These are phyloP conservation scores for Serranus cabrilla DNA, from an alignment of 2,797 vertebrate genomes.

Conservation along the genomic window DNA sequence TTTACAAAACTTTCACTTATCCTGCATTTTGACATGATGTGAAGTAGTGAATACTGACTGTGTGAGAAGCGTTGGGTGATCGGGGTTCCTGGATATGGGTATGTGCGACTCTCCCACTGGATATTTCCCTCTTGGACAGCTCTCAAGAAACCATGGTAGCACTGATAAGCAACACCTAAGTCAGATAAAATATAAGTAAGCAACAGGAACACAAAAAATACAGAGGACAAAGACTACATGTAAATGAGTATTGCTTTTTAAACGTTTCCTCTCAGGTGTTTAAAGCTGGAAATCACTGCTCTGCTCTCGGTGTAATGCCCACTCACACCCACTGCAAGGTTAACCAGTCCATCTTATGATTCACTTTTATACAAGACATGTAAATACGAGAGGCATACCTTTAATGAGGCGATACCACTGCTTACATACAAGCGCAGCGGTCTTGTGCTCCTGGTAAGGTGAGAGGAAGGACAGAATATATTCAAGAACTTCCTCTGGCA, in stretches of 20 bases:
- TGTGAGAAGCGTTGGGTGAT: conserved; percentile 99
- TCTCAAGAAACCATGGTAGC: conserved; percentile 98
- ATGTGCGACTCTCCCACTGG: conserved; percentile 99
- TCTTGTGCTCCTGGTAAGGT: conserved; percentile 99
- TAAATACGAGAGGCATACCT: conserved; percentile 82
- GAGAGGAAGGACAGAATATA: conserved; percentile 98
- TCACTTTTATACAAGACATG: conserved; percentile 4
- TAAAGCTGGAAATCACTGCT: neutral
- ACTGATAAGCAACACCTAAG: conserved; percentile 97
- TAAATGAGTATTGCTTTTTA: neutral
- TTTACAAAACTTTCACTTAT: too few relatives aligned
- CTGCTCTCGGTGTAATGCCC: neutral
- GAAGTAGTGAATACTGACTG: conserved; percentile 87
- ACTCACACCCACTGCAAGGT: conserved; percentile 4
- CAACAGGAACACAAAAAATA: neutral
- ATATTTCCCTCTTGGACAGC: conserved; percentile 98
- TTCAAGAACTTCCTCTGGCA: conserved; percentile 97
- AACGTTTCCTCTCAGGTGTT: neutral
- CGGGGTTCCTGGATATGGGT: conserved; percentile 99
- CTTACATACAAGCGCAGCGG: conserved; percentile 96
- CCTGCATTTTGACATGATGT: neutral
- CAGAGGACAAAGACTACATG: neutral
- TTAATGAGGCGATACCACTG: conserved; percentile 99
- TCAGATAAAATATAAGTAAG: conserved; percentile 31
- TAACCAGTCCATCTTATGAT: neutral